Evolutionary conservation across 2,797 vertebrate genomes (phyloP).

Genomic region (Sus cebifrons): DNA sequence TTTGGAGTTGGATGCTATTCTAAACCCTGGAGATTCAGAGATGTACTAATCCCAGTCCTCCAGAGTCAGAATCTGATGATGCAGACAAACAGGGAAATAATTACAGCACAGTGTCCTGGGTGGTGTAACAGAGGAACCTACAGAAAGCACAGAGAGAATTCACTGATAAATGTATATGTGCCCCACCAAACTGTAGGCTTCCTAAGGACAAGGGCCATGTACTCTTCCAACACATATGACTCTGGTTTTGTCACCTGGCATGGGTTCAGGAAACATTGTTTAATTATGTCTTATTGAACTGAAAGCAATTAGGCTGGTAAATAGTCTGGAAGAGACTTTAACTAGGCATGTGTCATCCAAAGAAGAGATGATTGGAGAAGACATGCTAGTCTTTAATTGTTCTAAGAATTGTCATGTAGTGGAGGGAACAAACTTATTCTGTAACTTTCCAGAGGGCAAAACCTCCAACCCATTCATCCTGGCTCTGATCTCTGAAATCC

Average conservation of each 20-base stretch:
- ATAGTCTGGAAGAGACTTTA: constrained; percentile 9
- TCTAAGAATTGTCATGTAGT: background rate
- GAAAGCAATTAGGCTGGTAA: background rate
- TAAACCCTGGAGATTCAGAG: background rate
- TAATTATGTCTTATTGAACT: background rate
- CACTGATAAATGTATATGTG: background rate
- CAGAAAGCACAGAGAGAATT: background rate
- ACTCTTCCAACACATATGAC: background rate
- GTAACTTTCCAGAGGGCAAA: background rate
- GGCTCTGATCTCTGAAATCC: background rate
- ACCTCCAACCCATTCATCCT: background rate
- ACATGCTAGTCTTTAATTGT: background rate
- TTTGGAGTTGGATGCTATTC: background rate
- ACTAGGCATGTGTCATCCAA: background rate
- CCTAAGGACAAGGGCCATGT: background rate
- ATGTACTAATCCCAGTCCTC: background rate
- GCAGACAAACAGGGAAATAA: background rate
- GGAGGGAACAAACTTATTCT: background rate
- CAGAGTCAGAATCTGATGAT: background rate
- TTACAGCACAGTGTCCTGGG: too few relatives aligned
- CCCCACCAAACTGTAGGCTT: background rate
- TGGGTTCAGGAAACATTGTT: constrained; percentile 1
- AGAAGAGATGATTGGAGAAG: background rate
- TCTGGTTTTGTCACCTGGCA: background rate
- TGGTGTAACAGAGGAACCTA: background rate